Conservation (phyloP, 2,888 invertebrate species). For the Himalopsyche kuldschensis region DNA sequence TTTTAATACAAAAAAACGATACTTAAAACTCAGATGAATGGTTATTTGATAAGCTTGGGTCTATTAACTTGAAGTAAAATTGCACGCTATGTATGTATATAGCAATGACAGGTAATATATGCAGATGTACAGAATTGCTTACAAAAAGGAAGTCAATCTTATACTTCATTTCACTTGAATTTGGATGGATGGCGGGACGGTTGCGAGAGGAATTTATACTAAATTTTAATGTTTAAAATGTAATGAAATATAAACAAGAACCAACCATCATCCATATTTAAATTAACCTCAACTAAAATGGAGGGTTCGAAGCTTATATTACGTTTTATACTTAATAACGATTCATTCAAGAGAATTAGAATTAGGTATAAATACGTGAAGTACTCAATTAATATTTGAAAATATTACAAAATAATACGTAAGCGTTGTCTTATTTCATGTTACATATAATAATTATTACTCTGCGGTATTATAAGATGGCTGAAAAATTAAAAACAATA, state of each 20-base stretch:
- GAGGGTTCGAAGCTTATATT: neutral
- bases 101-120: neutral
- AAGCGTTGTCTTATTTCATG: neutral
- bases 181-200: constrained; percentile 40
- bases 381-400: neutral
- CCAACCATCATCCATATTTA: neutral
- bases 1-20: too few species aligned
- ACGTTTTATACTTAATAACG: neutral
- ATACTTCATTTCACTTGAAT: neutral
- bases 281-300: neutral
- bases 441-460: neutral
- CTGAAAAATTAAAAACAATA: neutral
- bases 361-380: neutral
- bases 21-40: too few species aligned
- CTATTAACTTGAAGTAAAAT: too few species aligned
- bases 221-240: constrained; percentile 3
- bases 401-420: neutral
- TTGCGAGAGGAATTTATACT: constrained; percentile 37
- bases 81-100: neutral
- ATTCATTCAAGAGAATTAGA: neutral
- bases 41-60: too few species aligned
- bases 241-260: neutral
- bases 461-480: neutral
- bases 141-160: neutral
- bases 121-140: neutral